Evolutionary conservation across 2,888 invertebrate species (phyloP), one percentile per base, ranked within the genome.

Genomic region (Drosophila austrosaltans): DNA sequence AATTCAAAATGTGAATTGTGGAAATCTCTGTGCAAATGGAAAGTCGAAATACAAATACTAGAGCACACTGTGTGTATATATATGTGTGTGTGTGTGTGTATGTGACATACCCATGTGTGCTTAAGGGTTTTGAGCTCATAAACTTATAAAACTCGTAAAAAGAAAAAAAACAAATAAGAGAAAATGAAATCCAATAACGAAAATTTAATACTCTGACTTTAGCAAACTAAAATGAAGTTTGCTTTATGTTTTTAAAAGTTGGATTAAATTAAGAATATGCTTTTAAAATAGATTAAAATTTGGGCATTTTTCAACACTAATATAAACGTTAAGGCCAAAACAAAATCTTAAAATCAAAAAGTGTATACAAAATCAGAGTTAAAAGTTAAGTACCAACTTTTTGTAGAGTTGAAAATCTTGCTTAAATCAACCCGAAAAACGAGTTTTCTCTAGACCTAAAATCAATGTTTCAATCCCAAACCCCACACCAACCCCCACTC

Each of bases 1-100:
- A 66, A 76, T 66, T 53, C 54, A 22, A 64, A 81, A 83, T 84
- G 81, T 78, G 73, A 86, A 87, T 84, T 87, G 87, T 82, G 80
- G 72, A 76, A 76, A 76, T 76, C 84, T 86, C 84, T 86, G 69
- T 65, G 79, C 88, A 77, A 83, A 88, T 88, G 89, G 83, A 84
- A 88, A 84, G 83, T 84, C 81, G 72, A 73, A 67, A 61, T 7
- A 60, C 62, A 79, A 70, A 79, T 70, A 66, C 69, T 73, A 58
- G 53, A 20, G 58, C 25, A 44, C 22, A 36, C 36, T 8, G 30
- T 48, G 36, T 28, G 30, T 12, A 6, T 20, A n/a, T 22, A n/a
- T 65, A 12, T 69, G 53, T 36, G 16, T 53, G 58, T 65, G 25
- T 63, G 25, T 42, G 42, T 60, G 8, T 63, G 20, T n/a, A n/a